These are phyloP conservation scores for Lingula anatina DNA, from an alignment of 2,888 invertebrate genomes.

Conservation along the genomic window DNA sequence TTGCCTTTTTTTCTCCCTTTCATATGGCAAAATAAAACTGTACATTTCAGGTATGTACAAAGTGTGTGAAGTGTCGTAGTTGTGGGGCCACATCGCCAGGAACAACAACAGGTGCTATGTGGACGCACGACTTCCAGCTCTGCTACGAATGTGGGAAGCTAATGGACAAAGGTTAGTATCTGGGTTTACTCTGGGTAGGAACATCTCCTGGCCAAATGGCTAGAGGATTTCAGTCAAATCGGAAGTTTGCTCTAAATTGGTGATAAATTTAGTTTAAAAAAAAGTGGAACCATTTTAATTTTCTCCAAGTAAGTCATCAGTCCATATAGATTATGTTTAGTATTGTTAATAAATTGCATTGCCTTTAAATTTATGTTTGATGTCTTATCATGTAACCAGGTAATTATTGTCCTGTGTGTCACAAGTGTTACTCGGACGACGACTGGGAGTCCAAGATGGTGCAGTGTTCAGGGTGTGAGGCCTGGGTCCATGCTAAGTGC, in stretches of 20 bases:
- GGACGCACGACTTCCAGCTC: constrained; percentile 66
- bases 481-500: constrained; percentile 91
- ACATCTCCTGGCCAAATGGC: too few relatives aligned
- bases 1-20: too few relatives aligned
- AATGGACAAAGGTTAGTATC: constrained; percentile 66
- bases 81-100: constrained; percentile 65
- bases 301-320: not conserved
- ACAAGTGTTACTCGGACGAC: constrained; percentile 85
- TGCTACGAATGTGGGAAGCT: constrained; percentile 82
- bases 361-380: too few relatives aligned
- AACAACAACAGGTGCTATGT: constrained; percentile 51
- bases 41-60: constrained; percentile 54
- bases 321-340: not conserved
- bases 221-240: too few relatives aligned
- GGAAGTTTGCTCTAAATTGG: not conserved
- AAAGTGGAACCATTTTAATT: not conserved
- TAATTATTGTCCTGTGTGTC: constrained; percentile 87
- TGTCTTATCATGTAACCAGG: constrained; percentile 35
- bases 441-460: constrained; percentile 92
- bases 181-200: too few relatives aligned
- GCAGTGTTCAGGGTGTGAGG: constrained; percentile 84
- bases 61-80: constrained; percentile 82
- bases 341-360: too few relatives aligned
- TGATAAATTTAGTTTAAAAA: not conserved
- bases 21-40: too few relatives aligned